phyloP scores from a whole-genome alignment of 1,140 invertebrate species.

The Drosophila neocordata region DNA sequence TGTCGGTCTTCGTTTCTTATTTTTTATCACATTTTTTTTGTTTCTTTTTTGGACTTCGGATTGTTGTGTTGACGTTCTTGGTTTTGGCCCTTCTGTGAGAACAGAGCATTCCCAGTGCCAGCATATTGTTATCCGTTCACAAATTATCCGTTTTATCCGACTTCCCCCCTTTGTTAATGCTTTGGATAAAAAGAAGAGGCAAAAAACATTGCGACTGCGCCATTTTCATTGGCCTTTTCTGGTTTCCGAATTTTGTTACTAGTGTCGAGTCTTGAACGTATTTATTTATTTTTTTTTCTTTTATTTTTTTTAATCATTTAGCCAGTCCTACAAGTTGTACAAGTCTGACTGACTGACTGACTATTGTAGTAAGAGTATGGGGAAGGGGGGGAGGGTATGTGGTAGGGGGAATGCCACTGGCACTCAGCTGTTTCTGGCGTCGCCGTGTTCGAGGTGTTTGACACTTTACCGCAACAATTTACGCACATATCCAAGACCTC shows the following conservation, averaged over 20 bases:
- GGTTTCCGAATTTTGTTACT: not conserved
- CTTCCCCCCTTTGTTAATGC: not conserved
- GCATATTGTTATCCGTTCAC: constrained; percentile 18
- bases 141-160: constrained; percentile 44
- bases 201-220: constrained; percentile 67
- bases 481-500: constrained; percentile 23
- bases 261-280: constrained; percentile 25
- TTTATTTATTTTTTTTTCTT: too few species aligned
- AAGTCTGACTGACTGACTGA: constrained; percentile 1
- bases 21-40: not conserved
- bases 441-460: constrained; percentile 53
- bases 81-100: not conserved
- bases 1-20: not conserved
- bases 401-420: not conserved
- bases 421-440: constrained; percentile 59
- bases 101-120: constrained; percentile 56
- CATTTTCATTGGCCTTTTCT: constrained; percentile 1
- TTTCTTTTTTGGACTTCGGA: not conserved
- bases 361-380: not conserved
- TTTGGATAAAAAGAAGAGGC: constrained; percentile 8
- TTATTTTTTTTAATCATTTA: constrained; percentile 55
- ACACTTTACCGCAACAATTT: constrained; percentile 53
- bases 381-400: not conserved
- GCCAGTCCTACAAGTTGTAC: not conserved
- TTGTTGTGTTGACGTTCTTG: not conserved